Evolutionary conservation across 2,797 vertebrate genomes (phyloP), one percentile per base, ranked within the genome.

Genomic region (Ctenopoma multispine): DNA sequence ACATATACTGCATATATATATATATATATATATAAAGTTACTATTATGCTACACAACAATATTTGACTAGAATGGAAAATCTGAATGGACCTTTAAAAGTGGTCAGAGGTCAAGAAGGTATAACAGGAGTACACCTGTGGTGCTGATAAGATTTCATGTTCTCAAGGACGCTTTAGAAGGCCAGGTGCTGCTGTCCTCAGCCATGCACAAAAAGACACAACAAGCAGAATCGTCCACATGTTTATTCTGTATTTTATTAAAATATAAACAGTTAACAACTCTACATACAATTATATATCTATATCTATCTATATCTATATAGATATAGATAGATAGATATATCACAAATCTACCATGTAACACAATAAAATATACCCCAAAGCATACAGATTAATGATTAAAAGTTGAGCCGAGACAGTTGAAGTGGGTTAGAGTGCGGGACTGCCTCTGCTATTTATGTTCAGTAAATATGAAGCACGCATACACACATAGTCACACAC

Each of bases 141-240:
- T 54, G 29, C 31, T 48, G 59, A 71, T 63, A 71, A 46, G 27
- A 43, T 27, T 58, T 56, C 34, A 61, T 3, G 10, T 10, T 24
- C 21, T 43, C 38, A 55, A 46, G 18, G 18, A 29, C 1, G 2
- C 21, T 50, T 50, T 17, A 41, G 6, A 4, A 54, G 8, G 23
- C 15, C 34, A 41, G 44, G 15, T 38, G 23, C 21, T 11, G 21
- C 27, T 4, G 17, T 38, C 0, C 13, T 15, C 11, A 21, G 2
- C 21, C 11, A 34, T 13, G 21, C 1, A 12, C 3, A 27, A 7
- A 47, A 62, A 31, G 3, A 60, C 9, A 31, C 1, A 15, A 34
- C 20, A 64, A 20, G 41, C 2, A 61, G n/a, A 29, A n/a, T 38
- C 14, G 18, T 5, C 5, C 10, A n/a, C 47, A 31, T 54, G 17